A percentile compares a stretch with the other conserved stretches of the same genome.
These are phyloP conservation scores for Eutolmus rufibarbis DNA, from an alignment of 2,888 invertebrate genomes.

Conservation along the genomic window DNA sequence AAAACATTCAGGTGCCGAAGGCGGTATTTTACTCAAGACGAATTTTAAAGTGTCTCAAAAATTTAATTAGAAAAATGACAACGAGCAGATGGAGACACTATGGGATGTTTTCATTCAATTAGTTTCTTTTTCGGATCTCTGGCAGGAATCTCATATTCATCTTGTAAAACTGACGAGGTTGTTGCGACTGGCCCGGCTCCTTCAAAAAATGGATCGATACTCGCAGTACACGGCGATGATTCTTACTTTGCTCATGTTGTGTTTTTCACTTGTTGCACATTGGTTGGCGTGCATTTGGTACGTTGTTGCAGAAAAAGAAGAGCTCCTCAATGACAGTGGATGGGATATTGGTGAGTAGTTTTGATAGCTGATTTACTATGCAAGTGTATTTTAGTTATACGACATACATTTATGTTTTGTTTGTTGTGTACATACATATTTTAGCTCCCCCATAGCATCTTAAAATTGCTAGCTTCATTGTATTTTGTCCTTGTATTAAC, in stretches of 20 bases:
- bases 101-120: background rate
- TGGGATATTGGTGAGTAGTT: conserved; percentile 81
- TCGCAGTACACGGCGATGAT: conserved; percentile 96
- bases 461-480: background rate
- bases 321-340: conserved; percentile 69
- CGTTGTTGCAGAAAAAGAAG: conserved; percentile 90
- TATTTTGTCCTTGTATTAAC: background rate
- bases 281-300: conserved; percentile 98
- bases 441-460: background rate
- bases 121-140: background rate
- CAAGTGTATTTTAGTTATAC: background rate
- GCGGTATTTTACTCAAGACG: background rate
- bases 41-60: background rate
- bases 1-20: background rate
- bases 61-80: background rate
- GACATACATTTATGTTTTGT: background rate
- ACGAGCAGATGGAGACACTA: background rate
- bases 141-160: conserved; percentile 83
- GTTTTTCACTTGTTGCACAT: conserved; percentile 92
- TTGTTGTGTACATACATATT: background rate
- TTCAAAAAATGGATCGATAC: conserved; percentile 96
- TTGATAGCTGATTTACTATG: background rate
- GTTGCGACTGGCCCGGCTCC: conserved; percentile 83
- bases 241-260: conserved; percentile 90
- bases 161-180: conserved; percentile 91